These are phyloP conservation scores for Drosophila niveifrons DNA, from an alignment of 2,888 invertebrate species.

Conservation along the genomic window DNA sequence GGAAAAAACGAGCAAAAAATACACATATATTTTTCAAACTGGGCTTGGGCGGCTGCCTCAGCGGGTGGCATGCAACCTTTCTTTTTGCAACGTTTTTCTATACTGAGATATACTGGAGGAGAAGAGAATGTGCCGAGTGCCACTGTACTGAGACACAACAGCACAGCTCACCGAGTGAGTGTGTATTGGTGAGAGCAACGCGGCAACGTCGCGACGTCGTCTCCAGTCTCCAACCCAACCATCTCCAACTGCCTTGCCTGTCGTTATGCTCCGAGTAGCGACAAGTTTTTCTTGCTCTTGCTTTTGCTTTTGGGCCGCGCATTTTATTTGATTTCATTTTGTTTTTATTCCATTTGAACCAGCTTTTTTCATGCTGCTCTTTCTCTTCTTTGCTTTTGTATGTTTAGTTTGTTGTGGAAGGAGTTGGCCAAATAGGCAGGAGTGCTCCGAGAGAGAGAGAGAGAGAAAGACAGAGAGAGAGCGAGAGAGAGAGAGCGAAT, in stretches of 20 bases:
- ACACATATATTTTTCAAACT: slow-evolving; percentile 52
- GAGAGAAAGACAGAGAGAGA: slow-evolving; percentile 9
- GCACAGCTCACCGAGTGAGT: slow-evolving; percentile 3
- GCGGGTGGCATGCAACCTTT: slow-evolving; percentile 33
- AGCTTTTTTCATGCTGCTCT: slow-evolving; percentile 26
- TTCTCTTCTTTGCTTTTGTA: slow-evolving; percentile 42
- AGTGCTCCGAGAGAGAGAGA: neutral
- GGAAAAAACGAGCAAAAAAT: slow-evolving; percentile 69
- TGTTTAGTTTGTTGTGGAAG: slow-evolving; percentile 39
- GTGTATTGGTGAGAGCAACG: slow-evolving; percentile 53
- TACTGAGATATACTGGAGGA: slow-evolving; percentile 49
- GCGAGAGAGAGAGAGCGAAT: slow-evolving; percentile 6
- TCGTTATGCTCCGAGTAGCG: slow-evolving; percentile 43
- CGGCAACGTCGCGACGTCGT: neutral
- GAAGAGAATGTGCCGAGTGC: slow-evolving; percentile 36
- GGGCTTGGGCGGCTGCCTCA: slow-evolving; percentile 46
- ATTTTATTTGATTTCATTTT: slow-evolving; percentile 74
- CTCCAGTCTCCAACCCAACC: slow-evolving; percentile 11
- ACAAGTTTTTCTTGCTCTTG: slow-evolving; percentile 64
- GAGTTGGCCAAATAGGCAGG: neutral
- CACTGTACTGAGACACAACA: slow-evolving; percentile 32
- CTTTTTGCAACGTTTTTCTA: slow-evolving; percentile 82
- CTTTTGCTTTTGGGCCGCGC: slow-evolving; percentile 64
- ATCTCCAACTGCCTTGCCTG: slow-evolving; percentile 8
- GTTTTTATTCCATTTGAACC: slow-evolving; percentile 63